A percentile compares a stretch with the other conserved stretches of the same genome.
phyloP scores from a whole-genome alignment of 2,113 vertebrate genomes.

The Vicugna pacos region DNA sequence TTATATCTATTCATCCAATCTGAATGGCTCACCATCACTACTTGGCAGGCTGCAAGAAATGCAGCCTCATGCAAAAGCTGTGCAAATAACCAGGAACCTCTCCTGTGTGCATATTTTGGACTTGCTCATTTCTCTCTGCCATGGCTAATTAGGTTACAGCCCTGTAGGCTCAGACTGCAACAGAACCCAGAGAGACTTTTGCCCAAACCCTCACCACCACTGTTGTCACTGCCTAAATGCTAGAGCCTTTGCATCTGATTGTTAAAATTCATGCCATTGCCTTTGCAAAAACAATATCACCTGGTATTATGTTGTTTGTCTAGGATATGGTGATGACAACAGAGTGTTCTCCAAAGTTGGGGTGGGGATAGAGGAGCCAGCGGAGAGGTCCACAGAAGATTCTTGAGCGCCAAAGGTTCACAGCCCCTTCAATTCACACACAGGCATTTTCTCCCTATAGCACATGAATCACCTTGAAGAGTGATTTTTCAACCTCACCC shows the following conservation, averaged over 20 bases:
- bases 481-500: not conserved
- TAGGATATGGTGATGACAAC: not conserved
- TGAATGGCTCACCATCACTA: not conserved
- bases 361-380: not conserved
- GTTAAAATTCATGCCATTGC: not conserved
- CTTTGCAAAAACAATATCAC: not conserved
- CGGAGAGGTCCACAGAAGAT: not conserved
- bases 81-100: not conserved
- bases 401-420: not conserved
- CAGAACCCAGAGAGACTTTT: not conserved
- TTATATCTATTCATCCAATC: not conserved
- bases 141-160: not conserved
- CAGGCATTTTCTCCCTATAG: not conserved
- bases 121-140: not conserved
- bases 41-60: not conserved
- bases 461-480: not conserved
- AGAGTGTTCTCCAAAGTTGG: not conserved
- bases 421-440: not conserved
- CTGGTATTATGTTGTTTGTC: not conserved
- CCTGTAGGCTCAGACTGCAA: not conserved
- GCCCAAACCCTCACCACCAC: not conserved
- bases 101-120: not conserved
- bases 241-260: not conserved
- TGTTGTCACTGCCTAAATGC: not conserved
- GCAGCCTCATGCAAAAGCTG: not conserved